Conservation (phyloP, 2,888 invertebrate species). For the Crematogaster levior region DNA sequence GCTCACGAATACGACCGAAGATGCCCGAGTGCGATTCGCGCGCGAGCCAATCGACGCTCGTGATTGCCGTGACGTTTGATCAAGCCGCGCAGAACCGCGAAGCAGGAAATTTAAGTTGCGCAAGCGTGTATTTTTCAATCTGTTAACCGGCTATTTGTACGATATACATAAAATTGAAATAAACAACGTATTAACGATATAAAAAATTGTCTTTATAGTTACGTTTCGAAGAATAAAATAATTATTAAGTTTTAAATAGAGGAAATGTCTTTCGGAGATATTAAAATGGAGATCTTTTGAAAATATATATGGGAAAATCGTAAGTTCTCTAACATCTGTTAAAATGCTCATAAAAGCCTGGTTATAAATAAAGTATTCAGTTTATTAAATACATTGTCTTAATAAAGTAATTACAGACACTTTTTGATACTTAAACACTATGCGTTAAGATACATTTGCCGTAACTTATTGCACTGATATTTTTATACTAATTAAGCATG, state of each 20-base stretch:
- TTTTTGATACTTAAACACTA: conserved; percentile 39
- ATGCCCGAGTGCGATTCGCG: conserved; percentile 31
- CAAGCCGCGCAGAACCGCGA: background rate
- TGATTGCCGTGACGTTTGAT: conserved; percentile 87
- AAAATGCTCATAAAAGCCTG: background rate
- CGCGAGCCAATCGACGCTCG: background rate
- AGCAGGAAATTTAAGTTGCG: too few species aligned
- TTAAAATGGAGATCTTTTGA: background rate
- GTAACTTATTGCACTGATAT: conserved; percentile 3
- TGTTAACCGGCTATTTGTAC: background rate
- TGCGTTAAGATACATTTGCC: conserved; percentile 38
- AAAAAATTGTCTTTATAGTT: background rate
- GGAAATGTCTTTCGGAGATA: background rate
- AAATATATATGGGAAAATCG: background rate
- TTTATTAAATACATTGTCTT: conserved; percentile 28
- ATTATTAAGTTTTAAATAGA: background rate
- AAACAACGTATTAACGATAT: background rate
- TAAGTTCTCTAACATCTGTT: background rate
- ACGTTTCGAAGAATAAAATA: background rate
- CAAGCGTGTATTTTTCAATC: background rate
- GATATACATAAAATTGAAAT: background rate
- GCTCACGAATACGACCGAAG: conserved; percentile 58
- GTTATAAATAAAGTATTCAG: conserved; percentile 12
- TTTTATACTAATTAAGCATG: background rate
- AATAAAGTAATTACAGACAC: conserved; percentile 16